A percentile compares a stretch with the other conserved stretches of the same genome.
These are phyloP conservation scores for Varanus salvator DNA, from an alignment of 2,113 vertebrate species.

Conservation along the genomic window DNA sequence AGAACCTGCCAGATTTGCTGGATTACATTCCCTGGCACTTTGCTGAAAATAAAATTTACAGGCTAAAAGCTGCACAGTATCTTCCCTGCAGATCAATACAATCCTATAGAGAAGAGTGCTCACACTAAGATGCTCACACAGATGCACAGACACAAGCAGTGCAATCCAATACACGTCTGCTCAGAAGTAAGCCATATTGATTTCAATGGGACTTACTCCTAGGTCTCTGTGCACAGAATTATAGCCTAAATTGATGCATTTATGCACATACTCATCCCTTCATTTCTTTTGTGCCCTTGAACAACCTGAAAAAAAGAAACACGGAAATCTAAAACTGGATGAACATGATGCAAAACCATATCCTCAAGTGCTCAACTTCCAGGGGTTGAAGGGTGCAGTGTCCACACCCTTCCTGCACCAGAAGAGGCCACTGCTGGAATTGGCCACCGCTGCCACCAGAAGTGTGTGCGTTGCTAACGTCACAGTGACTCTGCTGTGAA, in stretches of 20 bases:
- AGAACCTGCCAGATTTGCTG: slow-evolving; percentile 62
- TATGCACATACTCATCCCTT: not conserved
- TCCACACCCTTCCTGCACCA: not conserved
- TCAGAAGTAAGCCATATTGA: not conserved
- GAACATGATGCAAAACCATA: not conserved
- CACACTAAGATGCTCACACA: slow-evolving; percentile 30
- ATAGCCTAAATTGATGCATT: slow-evolving; percentile 38
- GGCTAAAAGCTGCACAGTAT: slow-evolving; percentile 67
- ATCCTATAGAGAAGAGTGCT: slow-evolving; percentile 25
- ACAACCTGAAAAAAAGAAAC: not conserved
- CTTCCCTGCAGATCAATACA: slow-evolving; percentile 59
- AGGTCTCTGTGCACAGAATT: not conserved
- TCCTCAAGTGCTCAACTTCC: too few relatives aligned
- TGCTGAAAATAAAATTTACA: slow-evolving; percentile 67
- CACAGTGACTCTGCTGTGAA: too few relatives aligned
- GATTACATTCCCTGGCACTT: slow-evolving; percentile 72
- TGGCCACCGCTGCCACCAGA: too few relatives aligned
- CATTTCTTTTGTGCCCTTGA: not conserved
- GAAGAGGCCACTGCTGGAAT: not conserved
- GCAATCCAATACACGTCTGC: not conserved
- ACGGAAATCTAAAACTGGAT: not conserved
- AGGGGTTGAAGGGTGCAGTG: too few relatives aligned
- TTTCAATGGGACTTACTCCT: not conserved
- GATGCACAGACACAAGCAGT: not conserved
- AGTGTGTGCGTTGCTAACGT: too few relatives aligned